Evolutionary conservation across 2,888 invertebrate species (phyloP), one percentile per base, ranked within the genome.

Genomic region (Unio pictorum): DNA sequence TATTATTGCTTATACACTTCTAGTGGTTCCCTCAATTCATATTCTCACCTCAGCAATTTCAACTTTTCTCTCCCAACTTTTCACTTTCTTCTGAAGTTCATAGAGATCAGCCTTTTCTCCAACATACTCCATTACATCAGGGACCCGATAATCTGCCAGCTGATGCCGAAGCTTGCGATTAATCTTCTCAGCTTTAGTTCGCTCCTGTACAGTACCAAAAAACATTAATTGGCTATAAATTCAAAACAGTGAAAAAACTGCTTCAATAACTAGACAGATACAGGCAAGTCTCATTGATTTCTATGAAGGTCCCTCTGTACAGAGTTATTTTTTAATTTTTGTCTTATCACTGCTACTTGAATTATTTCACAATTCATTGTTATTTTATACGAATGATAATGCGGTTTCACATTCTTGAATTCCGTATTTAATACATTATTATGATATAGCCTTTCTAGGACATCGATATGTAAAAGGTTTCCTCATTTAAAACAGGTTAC

Each of bases 121-220:
- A 6, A 90, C 90, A 76, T 90, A 90, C 56, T 89, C 89, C 88
- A 90, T 89, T 8, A 90, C 90, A 55, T 88, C 89, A 15, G 90
- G 90, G 7, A 90, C 90, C 23, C 84, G 75, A 78, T 86, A 90
- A 71, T 90, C 89, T 57, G 86, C 81, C 67, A 90, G 76, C 80
- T 90, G 89, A 67, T 87, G 86, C 17, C 88, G 84, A 45, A 90
- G 78, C 69, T 86, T 87, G 58, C 83, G 76, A 77, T 90, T 90
- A 26, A 88, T 86, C 64, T 81, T 82, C 69, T 89, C 89, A n/a
- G 89, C 90, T 61, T 87, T 86, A 11, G 80, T 74, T 69, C 88
- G 74, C 66, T 90, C 89, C 89, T 89, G 45, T 15, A 45, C 45
- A 45, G 45, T 45, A 67, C 61, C 34, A 30, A 58, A 34, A 74